Percentiles rank a stretch among this genome's conserved stretches.
phyloP scores from a whole-genome alignment of 2,888 invertebrate species.

The Rhamnusium bicolor region DNA sequence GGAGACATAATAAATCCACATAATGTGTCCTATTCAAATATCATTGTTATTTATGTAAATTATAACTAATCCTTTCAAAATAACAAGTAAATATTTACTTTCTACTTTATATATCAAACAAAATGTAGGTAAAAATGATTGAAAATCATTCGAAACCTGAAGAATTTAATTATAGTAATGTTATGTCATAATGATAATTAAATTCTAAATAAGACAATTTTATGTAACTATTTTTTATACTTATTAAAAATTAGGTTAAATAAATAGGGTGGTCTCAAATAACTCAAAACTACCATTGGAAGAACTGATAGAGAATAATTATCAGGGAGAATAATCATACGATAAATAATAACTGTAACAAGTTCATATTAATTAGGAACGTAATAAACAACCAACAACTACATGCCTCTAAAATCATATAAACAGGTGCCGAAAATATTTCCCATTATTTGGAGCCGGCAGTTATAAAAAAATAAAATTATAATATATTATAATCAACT shows the following conservation, averaged over 20 bases:
- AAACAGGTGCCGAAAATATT: no score
- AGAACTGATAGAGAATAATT: no score
- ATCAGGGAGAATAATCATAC: no score
- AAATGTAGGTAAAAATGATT: neutral
- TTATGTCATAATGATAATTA: neutral
- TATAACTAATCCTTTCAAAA: neutral
- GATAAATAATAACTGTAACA: neutral
- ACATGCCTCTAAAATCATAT: no score
- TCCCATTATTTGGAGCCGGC: no score
- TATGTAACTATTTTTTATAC: neutral
- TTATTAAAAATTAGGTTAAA: neutral
- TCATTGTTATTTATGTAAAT: neutral
- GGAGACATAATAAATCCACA: neutral
- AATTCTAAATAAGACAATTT: neutral
- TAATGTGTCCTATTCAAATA: neutral
- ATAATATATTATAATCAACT: no score
- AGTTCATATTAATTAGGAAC: no score
- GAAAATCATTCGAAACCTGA: neutral
- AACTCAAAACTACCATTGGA: no score
- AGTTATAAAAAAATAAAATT: no score
- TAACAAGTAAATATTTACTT: constrained; percentile 15
- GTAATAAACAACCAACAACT: no score
- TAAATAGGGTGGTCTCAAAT: neutral
- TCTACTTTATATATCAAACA: constrained; percentile 3
- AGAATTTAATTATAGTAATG: neutral